Conservation (phyloP, 2,888 invertebrate species). For the Mythimna pallens region DNA sequence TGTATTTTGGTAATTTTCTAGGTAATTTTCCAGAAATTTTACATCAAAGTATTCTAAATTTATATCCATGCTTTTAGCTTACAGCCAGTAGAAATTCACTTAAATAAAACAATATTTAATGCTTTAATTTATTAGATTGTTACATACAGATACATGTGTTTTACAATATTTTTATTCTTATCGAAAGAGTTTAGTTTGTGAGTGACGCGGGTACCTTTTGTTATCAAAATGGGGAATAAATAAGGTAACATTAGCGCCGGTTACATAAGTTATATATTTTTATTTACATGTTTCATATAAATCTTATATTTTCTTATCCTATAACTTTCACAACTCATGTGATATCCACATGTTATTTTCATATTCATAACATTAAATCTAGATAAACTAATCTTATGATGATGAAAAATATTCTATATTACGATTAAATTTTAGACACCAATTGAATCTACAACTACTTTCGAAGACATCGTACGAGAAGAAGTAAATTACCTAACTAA, state of each 20-base stretch:
- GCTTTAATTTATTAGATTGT: slow-evolving; percentile 73
- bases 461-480: slow-evolving; percentile 16
- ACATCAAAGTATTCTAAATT: neutral
- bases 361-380: slow-evolving; percentile 38
- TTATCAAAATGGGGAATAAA: slow-evolving; percentile 72
- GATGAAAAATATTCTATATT: slow-evolving; percentile 64
- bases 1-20: neutral
- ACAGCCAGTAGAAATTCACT: neutral
- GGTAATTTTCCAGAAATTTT: neutral
- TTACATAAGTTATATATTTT: slow-evolving; percentile 67
- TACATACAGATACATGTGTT: slow-evolving; percentile 65
- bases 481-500: slow-evolving; percentile 1
- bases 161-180: slow-evolving; percentile 60
- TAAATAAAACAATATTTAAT: slow-evolving; percentile 64
- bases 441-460: slow-evolving; percentile 60
- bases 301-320: slow-evolving; percentile 51
- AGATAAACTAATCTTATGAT: slow-evolving; percentile 57
- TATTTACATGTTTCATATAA: slow-evolving; percentile 68
- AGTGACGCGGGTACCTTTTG: slow-evolving; percentile 83
- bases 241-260: slow-evolving; percentile 90
- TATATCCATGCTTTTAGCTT: neutral
- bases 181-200: slow-evolving; percentile 61
- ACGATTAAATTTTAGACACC: slow-evolving; percentile 49
- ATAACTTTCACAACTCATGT: slow-evolving; percentile 55
- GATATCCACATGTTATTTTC: slow-evolving; percentile 42